phyloP scores from a whole-genome alignment of 2,113 vertebrate genomes.

The Coracopsis vasa region DNA sequence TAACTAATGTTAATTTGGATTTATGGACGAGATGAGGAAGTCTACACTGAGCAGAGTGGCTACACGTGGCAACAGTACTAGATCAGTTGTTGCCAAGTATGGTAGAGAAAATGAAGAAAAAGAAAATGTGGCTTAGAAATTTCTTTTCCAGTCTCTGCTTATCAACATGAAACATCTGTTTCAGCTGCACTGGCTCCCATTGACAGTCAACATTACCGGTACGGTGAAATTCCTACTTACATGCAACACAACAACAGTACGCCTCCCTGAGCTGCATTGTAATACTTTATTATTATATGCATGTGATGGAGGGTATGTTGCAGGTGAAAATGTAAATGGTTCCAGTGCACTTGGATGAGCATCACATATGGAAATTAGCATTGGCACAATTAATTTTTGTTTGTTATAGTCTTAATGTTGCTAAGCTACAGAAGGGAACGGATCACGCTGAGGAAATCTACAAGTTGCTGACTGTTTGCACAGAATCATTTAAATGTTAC shows the following conservation, averaged over 20 bases:
- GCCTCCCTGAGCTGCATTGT: slow-evolving; percentile 11
- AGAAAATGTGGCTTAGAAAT: slow-evolving; percentile 55
- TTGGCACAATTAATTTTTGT: slow-evolving; percentile 67
- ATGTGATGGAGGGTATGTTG: background rate
- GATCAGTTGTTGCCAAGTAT: slow-evolving; percentile 52
- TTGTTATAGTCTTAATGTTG: slow-evolving; percentile 67
- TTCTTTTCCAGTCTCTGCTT: slow-evolving; percentile 66
- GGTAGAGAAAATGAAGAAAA: slow-evolving; percentile 51
- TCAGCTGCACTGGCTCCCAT: slow-evolving; percentile 51
- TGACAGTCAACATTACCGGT: slow-evolving; percentile 40
- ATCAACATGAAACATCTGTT: slow-evolving; percentile 78
- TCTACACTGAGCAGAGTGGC: slow-evolving; percentile 52
- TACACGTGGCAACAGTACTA: slow-evolving; percentile 49
- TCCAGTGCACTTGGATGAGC: slow-evolving; percentile 46
- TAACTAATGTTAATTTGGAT: slow-evolving; percentile 44
- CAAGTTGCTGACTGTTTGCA: slow-evolving; percentile 68
- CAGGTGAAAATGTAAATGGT: slow-evolving; percentile 1
- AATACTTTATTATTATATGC: background rate
- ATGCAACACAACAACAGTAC: background rate
- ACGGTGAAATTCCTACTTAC: slow-evolving; percentile 14
- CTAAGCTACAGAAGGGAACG: slow-evolving; percentile 57
- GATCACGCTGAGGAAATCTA: slow-evolving; percentile 52
- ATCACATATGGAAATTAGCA: slow-evolving; percentile 29
- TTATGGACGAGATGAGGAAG: slow-evolving; percentile 53
- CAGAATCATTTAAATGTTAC: slow-evolving; percentile 69